Evolutionary conservation across 2,888 invertebrate genomes (phyloP).

Genomic region (Eupithecia abbreviata): DNA sequence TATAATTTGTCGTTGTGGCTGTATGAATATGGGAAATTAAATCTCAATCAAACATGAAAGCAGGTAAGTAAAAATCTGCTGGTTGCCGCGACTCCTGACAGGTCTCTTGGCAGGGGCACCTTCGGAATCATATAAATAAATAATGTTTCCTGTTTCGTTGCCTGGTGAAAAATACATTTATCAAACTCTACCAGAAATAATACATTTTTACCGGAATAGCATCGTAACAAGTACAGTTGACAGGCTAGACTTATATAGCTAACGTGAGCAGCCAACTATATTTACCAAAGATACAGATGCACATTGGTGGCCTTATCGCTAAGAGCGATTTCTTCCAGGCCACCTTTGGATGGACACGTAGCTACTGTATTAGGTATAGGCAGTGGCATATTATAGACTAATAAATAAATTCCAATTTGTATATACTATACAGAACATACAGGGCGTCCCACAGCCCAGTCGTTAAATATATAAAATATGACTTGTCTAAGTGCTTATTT

Average conservation of each 20-base stretch:
- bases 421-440: no score
- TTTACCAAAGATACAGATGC: no score
- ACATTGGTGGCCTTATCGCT: no score
- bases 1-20: no score
- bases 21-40: not conserved
- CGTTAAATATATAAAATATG: no score
- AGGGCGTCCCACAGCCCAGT: no score
- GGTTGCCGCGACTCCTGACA: slow-evolving; percentile 23
- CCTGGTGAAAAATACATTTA: slow-evolving; percentile 38
- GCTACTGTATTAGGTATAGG: no score
- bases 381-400: no score
- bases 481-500: no score
- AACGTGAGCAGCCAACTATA: not conserved
- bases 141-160: slow-evolving; percentile 26
- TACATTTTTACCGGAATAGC: not conserved
- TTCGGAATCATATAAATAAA: slow-evolving; percentile 41
- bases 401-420: no score
- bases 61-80: not conserved
- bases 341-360: no score
- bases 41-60: not conserved
- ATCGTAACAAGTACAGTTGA: not conserved
- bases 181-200: slow-evolving; percentile 29
- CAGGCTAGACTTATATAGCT: not conserved
- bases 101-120: slow-evolving; percentile 20
- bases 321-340: no score